Evolutionary conservation across 2,797 vertebrate genomes (phyloP), one percentile per base, ranked within the genome.

Genomic region (Discoglossus pictus): DNA sequence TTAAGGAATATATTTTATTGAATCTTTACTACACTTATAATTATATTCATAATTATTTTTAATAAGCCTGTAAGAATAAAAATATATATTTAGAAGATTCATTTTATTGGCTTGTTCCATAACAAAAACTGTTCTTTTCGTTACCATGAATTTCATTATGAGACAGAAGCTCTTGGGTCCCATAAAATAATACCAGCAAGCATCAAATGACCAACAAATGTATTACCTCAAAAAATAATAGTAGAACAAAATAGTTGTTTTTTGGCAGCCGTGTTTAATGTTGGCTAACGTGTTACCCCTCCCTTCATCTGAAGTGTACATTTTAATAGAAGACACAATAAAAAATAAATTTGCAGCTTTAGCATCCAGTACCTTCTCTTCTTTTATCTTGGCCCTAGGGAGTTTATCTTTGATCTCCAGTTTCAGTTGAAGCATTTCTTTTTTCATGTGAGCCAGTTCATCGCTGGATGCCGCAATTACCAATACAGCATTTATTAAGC

Each of bases 401-500:
- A 70, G 13, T 50, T 39, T 63, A 63, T 50, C 60, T 63, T 70
- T 70, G 67, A 70, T 70, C 67, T 70, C 23, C 52, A 63, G 16
- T 70, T 70, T 70, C 60, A 23, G 51, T 63, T 17, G 23, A 56
- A 56, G 50, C 23, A 64, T 64, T 69, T 23, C 17, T 62, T 40
- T 68, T 43, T 61, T 53, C 52, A 25, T 17, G n/a, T 8, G 35
- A 50, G 67, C 67, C 60, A 70, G 60, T 36, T 63, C 67, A 63
- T 70, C 56, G 67, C 25, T 70, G 67, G 67, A 70, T 63, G 52
- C 52, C 60, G 56, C 31, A 23, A 27, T 40, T 24, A 55, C 42
- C 53, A 63, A 63, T 40, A 63, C 51, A 69, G 56, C 67, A 70
- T 70, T 70, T 63, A 56, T 50, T 70, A 70, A 56, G 62, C 50